Percentiles rank a stretch among this genome's conserved stretches.
These are phyloP conservation scores for Mus pahari DNA, from an alignment of 2,113 vertebrate species.

Conservation along the genomic window DNA sequence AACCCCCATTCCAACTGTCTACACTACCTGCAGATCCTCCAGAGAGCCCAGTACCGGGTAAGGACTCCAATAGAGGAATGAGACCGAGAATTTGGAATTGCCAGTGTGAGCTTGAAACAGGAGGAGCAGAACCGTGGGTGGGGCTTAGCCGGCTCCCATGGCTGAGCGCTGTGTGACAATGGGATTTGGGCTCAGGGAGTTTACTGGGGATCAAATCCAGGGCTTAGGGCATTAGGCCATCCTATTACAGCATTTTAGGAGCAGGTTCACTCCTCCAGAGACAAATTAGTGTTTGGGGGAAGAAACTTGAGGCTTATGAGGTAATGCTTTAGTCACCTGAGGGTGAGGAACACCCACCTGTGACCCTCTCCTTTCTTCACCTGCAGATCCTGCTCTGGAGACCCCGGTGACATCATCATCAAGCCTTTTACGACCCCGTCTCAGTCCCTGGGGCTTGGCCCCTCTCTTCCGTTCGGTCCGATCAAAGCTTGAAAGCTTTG, in stretches of 20 bases:
- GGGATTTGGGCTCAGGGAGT: not conserved
- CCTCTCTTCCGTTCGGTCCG: constrained; percentile 91
- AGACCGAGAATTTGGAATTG: not conserved
- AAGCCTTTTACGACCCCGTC: constrained; percentile 82
- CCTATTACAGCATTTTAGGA: not conserved
- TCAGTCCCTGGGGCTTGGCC: constrained; percentile 89
- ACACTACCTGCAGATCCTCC: constrained; percentile 16
- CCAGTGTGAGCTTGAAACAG: constrained; percentile 11
- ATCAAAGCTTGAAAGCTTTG: constrained; percentile 93
- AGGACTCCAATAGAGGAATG: not conserved
- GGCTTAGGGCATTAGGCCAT: not conserved
- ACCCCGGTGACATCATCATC: constrained; percentile 52
- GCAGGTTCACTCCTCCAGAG: not conserved
- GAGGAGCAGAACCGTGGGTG: not conserved
- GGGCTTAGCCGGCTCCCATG: not conserved
- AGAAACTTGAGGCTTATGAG: not conserved
- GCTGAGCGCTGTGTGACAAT: not conserved
- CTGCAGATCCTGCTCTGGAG: constrained; percentile 69
- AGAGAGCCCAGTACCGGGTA: constrained; percentile 68
- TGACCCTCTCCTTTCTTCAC: constrained; percentile 73
- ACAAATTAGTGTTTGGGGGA: not conserved
- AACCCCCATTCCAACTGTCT: constrained; percentile 53
- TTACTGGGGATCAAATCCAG: not conserved
- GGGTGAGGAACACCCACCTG: constrained; percentile 29
- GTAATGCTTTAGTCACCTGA: not conserved